phyloP scores from a whole-genome alignment of 2,888 invertebrate genomes.

The Eristalinus sepulchralis region DNA sequence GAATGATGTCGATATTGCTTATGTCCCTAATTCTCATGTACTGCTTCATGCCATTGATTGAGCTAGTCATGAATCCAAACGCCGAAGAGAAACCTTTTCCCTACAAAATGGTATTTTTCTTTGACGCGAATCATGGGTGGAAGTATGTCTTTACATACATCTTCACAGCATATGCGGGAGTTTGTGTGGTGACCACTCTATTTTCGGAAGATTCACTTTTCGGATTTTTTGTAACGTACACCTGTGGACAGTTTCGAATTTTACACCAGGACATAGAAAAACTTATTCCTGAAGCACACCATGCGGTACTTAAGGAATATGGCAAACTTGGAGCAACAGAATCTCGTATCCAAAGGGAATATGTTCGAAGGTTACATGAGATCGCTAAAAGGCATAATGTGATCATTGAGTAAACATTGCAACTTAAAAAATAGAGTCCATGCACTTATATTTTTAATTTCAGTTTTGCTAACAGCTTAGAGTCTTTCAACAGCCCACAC shows the following conservation, averaged over 20 bases:
- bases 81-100: conserved; percentile 78
- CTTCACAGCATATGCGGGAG: conserved; percentile 79
- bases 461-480: conserved; percentile 77
- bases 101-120: conserved; percentile 80
- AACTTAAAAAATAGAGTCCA: neutral
- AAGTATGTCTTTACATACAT: conserved; percentile 77
- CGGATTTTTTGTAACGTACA: conserved; percentile 79
- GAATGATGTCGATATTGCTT: conserved; percentile 77
- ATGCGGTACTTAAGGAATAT: conserved; percentile 39
- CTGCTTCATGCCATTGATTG: conserved; percentile 77
- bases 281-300: conserved; percentile 72
- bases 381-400: conserved; percentile 76
- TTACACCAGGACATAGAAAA: conserved; percentile 76
- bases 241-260: conserved; percentile 78
- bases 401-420: conserved; percentile 75
- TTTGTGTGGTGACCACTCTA: conserved; percentile 79
- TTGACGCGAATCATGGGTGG: conserved; percentile 76
- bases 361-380: conserved; percentile 71
- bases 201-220: conserved; percentile 80
- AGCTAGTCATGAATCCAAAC: conserved; percentile 72
- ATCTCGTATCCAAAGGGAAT: conserved; percentile 67
- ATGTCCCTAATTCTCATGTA: conserved; percentile 79
- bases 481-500: conserved; percentile 79
- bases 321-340: conserved; percentile 28
- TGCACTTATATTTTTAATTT: conserved; percentile 11